Conservation (phyloP, 2,888 invertebrate genomes). For the Silvanus unidentatus region DNA sequence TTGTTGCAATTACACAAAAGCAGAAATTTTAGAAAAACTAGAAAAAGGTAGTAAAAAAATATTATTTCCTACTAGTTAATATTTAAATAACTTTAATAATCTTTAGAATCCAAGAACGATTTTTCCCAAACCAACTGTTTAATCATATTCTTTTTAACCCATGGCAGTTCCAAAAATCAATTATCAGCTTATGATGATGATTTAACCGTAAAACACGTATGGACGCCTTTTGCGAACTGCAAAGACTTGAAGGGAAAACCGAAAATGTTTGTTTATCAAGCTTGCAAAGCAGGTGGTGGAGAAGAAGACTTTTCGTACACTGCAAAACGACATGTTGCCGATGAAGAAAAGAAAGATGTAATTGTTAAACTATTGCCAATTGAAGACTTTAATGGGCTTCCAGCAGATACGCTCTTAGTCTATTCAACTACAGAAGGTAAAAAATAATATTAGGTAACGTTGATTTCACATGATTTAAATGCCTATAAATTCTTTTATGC, state of each 20-base stretch:
- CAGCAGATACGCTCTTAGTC: constrained; percentile 28
- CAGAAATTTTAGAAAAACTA: constrained; percentile 24
- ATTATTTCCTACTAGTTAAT: background rate
- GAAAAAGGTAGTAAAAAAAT: constrained; percentile 21
- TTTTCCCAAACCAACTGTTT: constrained; percentile 30
- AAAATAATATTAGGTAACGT: too few relatives aligned
- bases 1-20: constrained; percentile 24
- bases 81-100: constrained; percentile 1
- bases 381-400: constrained; percentile 10
- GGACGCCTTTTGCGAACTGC: constrained; percentile 27
- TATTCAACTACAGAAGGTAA: constrained; percentile 33
- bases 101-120: constrained; percentile 25
- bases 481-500: too few relatives aligned
- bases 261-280: constrained; percentile 41
- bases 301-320: background rate
- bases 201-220: constrained; percentile 27
- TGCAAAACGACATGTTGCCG: background rate
- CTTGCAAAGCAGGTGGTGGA: constrained; percentile 41
- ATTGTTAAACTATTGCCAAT: constrained; percentile 11
- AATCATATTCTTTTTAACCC: constrained; percentile 36
- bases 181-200: constrained; percentile 22
- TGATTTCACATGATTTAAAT: too few relatives aligned
- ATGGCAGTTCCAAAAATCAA: constrained; percentile 31
- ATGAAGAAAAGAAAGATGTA: background rate
- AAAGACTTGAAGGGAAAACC: constrained; percentile 32